Base-by-base conservation (phyloP, 2,888 invertebrate genomes). In the Tetragonisca angustula region DNA sequence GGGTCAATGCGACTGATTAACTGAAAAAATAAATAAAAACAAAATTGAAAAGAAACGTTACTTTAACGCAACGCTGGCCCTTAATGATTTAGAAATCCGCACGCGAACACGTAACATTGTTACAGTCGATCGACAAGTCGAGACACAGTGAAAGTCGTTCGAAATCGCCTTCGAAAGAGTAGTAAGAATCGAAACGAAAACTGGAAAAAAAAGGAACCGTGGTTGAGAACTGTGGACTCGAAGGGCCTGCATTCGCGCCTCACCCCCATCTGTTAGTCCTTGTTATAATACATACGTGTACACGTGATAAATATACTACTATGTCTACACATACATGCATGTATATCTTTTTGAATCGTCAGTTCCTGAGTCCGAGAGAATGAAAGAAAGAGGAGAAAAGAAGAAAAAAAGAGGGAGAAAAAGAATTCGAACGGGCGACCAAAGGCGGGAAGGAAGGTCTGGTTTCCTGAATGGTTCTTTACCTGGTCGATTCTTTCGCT, bases 321-420 rank as follows among this genome's bases (percentile, higher is more conserved):
- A 11, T 43, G 19, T 59, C 27, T 49, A 61, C 27, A 15, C 49
- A 72, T 6, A 27, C 67, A 6, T 3, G 5, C 13, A 36, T 17
- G 56, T 62, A 79, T 82, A 83, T 79, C 79, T 87, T 78, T 81
- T 86, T 79, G 72, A 77, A 86, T 81, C 76, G 86, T 71, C 83
- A 81, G 83, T 85, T 82, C 82, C 82, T 77, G 76, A 62, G 59
- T 43, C 50, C 65, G 36, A 79, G 73, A 52, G 68, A 36, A 54
- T 49, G 59, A 32, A 54, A 43, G 59, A 27, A 21, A 43, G 27
- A 36, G 13, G 4, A 19, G 9, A 21, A 43, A 21, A 6, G 32
- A 64, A 27, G 52, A n/a, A 56, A 13, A 13, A 17, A 21, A 1
- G 17, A 19, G 43, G 19, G 21, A 5, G 4, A 17, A 52, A 54